Percentiles rank a stretch among this genome's conserved stretches.
phyloP scores from a whole-genome alignment of 2,888 invertebrate genomes.

The Galerucella nymphaeae region DNA sequence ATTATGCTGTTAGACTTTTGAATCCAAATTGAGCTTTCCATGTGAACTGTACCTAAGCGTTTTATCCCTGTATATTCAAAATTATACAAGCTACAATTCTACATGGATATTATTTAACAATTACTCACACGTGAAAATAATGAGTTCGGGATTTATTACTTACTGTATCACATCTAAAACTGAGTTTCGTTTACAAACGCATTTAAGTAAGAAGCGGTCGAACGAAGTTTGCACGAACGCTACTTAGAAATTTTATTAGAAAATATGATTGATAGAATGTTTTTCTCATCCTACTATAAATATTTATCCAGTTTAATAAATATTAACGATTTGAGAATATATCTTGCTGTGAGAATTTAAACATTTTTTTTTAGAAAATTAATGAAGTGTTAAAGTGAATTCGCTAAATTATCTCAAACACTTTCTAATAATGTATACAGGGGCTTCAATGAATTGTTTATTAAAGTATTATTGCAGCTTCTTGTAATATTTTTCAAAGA shows the following conservation, averaged over 20 bases:
- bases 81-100: no score
- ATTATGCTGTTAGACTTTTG: no score
- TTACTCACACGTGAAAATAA: no score
- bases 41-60: no score
- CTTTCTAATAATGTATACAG: background rate
- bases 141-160: background rate
- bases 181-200: background rate
- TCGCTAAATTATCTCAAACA: background rate
- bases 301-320: constrained; percentile 13
- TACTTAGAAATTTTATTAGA: constrained; percentile 1
- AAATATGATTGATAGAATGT: constrained; percentile 11
- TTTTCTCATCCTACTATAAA: constrained; percentile 9
- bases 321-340: constrained; percentile 10
- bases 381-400: constrained; percentile 9
- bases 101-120: no score
- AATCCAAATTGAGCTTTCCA: no score
- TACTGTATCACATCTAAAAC: background rate
- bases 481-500: no score
- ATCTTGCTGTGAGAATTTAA: background rate
- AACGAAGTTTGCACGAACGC: background rate
- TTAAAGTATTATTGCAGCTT: no score
- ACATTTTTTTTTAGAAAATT: background rate
- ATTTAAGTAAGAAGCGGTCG: background rate
- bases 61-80: no score
- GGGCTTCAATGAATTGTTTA: background rate